Percentiles rank a stretch among this genome's conserved stretches.
phyloP scores from a whole-genome alignment of 2,113 vertebrate species.

The Colistium nudipinnis region DNA sequence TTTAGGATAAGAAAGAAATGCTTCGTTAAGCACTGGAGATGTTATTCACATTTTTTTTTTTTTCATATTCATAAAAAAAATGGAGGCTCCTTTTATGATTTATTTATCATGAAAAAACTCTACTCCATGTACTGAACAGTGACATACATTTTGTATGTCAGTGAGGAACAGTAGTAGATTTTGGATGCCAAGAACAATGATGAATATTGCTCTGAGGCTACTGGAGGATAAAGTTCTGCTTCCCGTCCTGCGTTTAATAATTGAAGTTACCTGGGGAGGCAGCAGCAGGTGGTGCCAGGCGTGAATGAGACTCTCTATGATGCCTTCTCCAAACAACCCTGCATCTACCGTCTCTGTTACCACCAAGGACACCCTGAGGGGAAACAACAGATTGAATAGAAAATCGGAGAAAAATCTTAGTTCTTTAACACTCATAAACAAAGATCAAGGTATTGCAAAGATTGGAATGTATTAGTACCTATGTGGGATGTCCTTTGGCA shows the following conservation, averaged over 20 bases:
- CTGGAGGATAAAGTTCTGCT: not conserved
- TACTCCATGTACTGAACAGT: too few species aligned
- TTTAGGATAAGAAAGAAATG: conserved; percentile 21
- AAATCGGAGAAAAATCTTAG: not conserved
- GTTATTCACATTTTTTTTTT: not conserved
- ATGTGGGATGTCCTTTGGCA: conserved; percentile 91
- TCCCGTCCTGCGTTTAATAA: conserved; percentile 6
- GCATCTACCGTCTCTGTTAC: conserved; percentile 99
- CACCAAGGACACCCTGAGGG: conserved; percentile 92
- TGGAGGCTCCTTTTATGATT: not conserved
- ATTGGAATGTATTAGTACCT: conserved; percentile 76
- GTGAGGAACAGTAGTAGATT: not conserved
- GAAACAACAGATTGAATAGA: not conserved
- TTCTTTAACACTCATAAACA: not conserved
- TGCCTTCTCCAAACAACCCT: conserved; percentile 97
- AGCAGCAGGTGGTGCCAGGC: conserved; percentile 96
- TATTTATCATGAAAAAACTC: not conserved
- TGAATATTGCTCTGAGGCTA: not conserved
- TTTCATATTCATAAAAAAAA: not conserved
- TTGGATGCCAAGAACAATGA: not conserved
- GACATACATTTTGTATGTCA: not conserved
- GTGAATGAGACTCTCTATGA: conserved; percentile 97
- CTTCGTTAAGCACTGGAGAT: not conserved
- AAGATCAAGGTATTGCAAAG: too few species aligned
- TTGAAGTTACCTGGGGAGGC: conserved; percentile 85